phyloP scores from a whole-genome alignment of 2,888 invertebrate genomes.

The Thereva unica region DNA sequence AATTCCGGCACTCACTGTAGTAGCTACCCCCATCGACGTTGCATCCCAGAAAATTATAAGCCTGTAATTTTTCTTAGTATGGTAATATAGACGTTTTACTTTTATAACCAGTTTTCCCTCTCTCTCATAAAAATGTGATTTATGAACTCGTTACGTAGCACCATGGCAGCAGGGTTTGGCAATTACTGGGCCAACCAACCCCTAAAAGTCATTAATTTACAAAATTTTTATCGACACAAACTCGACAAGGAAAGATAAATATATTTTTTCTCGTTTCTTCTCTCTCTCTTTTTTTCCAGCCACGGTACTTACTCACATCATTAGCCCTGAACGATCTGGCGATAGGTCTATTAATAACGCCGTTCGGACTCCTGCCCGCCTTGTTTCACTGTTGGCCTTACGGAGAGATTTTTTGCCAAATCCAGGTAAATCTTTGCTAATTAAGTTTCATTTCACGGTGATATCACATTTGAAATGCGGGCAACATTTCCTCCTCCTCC shows the following conservation, averaged over 20 bases:
- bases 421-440: constrained; percentile 68
- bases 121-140: no score
- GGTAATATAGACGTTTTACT: no score
- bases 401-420: constrained; percentile 87
- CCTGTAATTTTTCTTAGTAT: no score
- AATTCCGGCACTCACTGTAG: no score
- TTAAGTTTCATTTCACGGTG: constrained; percentile 34
- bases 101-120: no score
- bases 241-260: background rate
- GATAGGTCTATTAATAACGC: constrained; percentile 83
- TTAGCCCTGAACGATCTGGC: constrained; percentile 85
- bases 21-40: no score
- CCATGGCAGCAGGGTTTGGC: no score
- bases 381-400: constrained; percentile 89
- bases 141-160: no score
- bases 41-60: no score
- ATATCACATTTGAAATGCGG: constrained; percentile 10
- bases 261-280: constrained; percentile 17
- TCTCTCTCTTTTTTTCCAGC: constrained; percentile 61
- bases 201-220: no score
- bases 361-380: constrained; percentile 82
- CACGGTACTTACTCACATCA: constrained; percentile 83
- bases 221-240: background rate
- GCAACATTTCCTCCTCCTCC: no score
- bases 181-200: no score